Conservation (phyloP, 2,113 vertebrate genomes). For the Chrysochloris asiatica region DNA sequence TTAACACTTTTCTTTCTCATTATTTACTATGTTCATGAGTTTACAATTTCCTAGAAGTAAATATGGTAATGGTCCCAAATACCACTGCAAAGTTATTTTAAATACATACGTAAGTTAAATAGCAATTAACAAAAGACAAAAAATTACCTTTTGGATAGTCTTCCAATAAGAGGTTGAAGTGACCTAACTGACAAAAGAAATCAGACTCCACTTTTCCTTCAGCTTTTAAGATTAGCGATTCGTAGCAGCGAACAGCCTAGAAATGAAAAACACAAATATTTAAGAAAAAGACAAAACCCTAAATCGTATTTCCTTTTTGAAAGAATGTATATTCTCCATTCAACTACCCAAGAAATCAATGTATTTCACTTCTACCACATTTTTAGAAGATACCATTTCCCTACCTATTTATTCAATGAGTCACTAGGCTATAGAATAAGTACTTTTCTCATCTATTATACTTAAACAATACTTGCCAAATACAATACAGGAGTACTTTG, state of each 20-base stretch:
- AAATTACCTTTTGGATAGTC: slow-evolving; percentile 99
- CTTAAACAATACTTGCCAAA: slow-evolving; percentile 32
- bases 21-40: slow-evolving; percentile 31
- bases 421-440: slow-evolving; percentile 11
- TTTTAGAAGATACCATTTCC: slow-evolving; percentile 15
- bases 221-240: slow-evolving; percentile 97
- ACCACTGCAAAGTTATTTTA: slow-evolving; percentile 43
- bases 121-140: slow-evolving; percentile 53
- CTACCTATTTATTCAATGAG: slow-evolving; percentile 31
- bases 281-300: slow-evolving; percentile 69
- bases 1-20: neutral
- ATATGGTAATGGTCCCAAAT: neutral
- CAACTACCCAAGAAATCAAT: slow-evolving; percentile 16
- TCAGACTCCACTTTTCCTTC: slow-evolving; percentile 99
- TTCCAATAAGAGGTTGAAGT: slow-evolving; percentile 99
- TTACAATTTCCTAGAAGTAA: slow-evolving; percentile 54
- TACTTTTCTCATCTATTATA: slow-evolving; percentile 43
- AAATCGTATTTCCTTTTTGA: slow-evolving; percentile 57
- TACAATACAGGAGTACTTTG: neutral
- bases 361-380: slow-evolving; percentile 16
- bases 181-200: slow-evolving; percentile 99
- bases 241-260: slow-evolving; percentile 97
- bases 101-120: slow-evolving; percentile 32
- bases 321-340: slow-evolving; percentile 43
- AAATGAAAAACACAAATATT: slow-evolving; percentile 69